phyloP scores from a whole-genome alignment of 2,888 invertebrate genomes.

The Liodrosophila aerea region DNA sequence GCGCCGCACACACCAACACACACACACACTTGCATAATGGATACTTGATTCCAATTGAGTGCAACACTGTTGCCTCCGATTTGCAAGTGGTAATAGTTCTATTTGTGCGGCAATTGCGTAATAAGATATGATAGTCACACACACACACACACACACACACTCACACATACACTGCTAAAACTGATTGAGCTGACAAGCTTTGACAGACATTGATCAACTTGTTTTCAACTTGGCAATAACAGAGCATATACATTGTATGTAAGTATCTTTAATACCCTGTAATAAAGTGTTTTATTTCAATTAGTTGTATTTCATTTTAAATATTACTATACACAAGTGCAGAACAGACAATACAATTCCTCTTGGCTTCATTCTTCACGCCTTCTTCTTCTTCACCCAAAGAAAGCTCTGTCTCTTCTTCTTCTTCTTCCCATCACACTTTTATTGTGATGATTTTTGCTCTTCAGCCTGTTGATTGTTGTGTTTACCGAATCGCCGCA shows the following conservation, averaged over 20 bases:
- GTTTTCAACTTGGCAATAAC: slow-evolving; percentile 34
- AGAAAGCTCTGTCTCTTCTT: slow-evolving; percentile 4
- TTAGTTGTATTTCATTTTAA: too few species aligned
- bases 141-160: slow-evolving; percentile 3
- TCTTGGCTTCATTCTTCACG: too few species aligned
- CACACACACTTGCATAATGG: background rate
- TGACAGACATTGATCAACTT: slow-evolving; percentile 43
- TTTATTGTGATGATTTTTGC: too few species aligned
- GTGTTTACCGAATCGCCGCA: slow-evolving; percentile 25
- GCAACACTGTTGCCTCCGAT: slow-evolving; percentile 1
- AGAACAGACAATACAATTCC: too few species aligned
- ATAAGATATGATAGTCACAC: slow-evolving; percentile 26
- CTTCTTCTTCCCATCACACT: slow-evolving; percentile 1
- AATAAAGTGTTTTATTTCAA: too few species aligned
- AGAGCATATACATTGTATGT: too few species aligned
- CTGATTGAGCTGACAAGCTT: slow-evolving; percentile 18
- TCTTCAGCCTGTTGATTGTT: slow-evolving; percentile 32
- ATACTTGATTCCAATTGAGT: slow-evolving; percentile 6
- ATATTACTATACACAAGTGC: too few species aligned
- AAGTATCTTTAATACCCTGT: too few species aligned
- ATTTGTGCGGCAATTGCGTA: slow-evolving; percentile 21
- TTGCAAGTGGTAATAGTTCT: background rate
- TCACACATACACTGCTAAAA: background rate
- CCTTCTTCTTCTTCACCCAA: too few species aligned
- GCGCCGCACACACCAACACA: background rate